These are phyloP conservation scores for Acanthosoma haemorrhoidale DNA, from an alignment of 2,888 invertebrate genomes.

Conservation along the genomic window DNA sequence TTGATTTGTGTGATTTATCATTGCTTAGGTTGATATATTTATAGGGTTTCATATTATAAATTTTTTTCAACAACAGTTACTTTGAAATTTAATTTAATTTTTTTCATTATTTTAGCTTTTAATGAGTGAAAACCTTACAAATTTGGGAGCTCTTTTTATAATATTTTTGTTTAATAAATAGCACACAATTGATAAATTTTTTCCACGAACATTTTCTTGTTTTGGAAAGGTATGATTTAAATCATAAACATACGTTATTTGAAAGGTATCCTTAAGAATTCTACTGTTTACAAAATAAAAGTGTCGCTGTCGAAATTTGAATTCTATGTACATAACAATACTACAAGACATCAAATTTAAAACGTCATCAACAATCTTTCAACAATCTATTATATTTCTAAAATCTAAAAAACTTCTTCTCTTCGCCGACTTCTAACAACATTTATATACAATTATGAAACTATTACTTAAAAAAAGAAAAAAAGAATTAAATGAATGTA, in stretches of 20 bases:
- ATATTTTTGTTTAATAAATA: neutral
- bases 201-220: too few relatives aligned
- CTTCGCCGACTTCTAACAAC: slow-evolving; percentile 13
- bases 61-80: neutral
- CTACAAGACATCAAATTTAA: slow-evolving; percentile 21
- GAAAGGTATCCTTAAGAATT: slow-evolving; percentile 17
- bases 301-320: slow-evolving; percentile 3
- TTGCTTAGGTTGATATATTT: neutral
- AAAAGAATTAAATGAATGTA: neutral
- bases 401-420: slow-evolving; percentile 19
- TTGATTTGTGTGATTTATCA: neutral
- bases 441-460: slow-evolving; percentile 22
- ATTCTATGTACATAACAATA: slow-evolving; percentile 23
- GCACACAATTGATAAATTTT: too few relatives aligned
- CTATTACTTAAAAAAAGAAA: neutral
- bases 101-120: neutral
- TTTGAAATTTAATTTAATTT: neutral
- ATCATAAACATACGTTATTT: neutral
- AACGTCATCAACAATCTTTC: slow-evolving; percentile 19
- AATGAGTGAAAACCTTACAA: neutral
- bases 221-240: too few relatives aligned
- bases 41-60: neutral
- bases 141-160: neutral
- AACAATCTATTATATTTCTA: slow-evolving; percentile 24
- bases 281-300: slow-evolving; percentile 15